A percentile compares a stretch with the other conserved stretches of the same genome.
Evolutionary conservation across 2,888 invertebrate genomes (phyloP).

Genomic region (Lymantria dispar): DNA sequence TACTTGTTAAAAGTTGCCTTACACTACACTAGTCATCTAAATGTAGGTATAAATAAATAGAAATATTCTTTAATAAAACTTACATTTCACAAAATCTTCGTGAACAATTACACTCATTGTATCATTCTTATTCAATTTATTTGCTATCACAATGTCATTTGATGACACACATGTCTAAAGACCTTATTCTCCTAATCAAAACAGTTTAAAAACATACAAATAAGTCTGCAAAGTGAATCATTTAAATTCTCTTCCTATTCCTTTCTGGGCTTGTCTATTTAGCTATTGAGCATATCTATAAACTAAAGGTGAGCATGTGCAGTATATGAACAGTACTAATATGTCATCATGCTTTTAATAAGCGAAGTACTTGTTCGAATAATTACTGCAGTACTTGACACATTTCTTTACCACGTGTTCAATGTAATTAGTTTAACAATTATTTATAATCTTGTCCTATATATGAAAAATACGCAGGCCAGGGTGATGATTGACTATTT

Average conservation of each 20-base stretch:
- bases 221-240: constrained; percentile 22
- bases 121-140: neutral
- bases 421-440: constrained; percentile 16
- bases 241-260: constrained; percentile 23
- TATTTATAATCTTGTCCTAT: constrained; percentile 13
- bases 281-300: constrained; percentile 21
- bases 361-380: constrained; percentile 14
- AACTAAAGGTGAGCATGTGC: constrained; percentile 23
- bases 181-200: constrained; percentile 9
- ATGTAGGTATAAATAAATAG: no score
- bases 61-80: no score
- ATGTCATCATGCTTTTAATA: constrained; percentile 25
- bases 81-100: no score
- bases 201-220: constrained; percentile 9
- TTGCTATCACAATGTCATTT: neutral
- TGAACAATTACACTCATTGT: neutral
- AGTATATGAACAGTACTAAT: constrained; percentile 28
- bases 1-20: no score
- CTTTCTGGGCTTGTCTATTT: constrained; percentile 27
- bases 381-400: constrained; percentile 2
- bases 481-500: constrained; percentile 16
- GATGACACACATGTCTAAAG: neutral
- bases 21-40: no score
- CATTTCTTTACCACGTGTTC: constrained; percentile 7
- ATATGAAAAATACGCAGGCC: constrained; percentile 5